These are phyloP conservation scores for Amia ocellicauda DNA, from an alignment of 2,113 vertebrate genomes.

Conservation along the genomic window DNA sequence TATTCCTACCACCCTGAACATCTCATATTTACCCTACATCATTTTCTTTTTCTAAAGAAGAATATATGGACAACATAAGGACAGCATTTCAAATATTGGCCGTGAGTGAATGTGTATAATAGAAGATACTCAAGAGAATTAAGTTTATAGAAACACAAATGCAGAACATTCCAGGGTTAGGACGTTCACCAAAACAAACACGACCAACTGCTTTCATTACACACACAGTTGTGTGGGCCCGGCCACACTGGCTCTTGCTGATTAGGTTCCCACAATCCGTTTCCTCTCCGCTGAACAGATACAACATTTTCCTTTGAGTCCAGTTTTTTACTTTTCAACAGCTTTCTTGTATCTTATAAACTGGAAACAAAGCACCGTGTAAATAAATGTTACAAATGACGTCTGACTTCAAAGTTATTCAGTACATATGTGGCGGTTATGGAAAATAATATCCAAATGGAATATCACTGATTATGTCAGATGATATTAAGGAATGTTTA, in stretches of 20 bases:
- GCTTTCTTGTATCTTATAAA: not conserved
- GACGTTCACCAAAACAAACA: constrained; percentile 49
- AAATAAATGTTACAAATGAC: not conserved
- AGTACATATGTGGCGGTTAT: too few species aligned
- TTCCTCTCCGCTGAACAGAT: constrained; percentile 21
- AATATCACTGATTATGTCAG: too few species aligned
- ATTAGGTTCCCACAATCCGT: constrained; percentile 45
- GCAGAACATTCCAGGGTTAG: constrained; percentile 28
- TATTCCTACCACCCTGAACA: too few species aligned
- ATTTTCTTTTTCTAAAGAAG: too few species aligned
- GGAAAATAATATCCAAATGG: not conserved
- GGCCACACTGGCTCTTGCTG: constrained; percentile 15
- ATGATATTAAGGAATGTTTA: too few species aligned
- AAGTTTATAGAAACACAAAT: constrained; percentile 17
- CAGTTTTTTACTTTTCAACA: too few species aligned
- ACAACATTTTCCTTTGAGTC: too few species aligned
- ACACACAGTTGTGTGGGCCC: constrained; percentile 25
- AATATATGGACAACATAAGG: too few species aligned
- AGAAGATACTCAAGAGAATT: constrained; percentile 30
- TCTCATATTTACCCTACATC: too few species aligned
- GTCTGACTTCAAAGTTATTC: too few species aligned
- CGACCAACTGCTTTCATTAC: not conserved
- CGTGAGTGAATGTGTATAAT: constrained; percentile 39
- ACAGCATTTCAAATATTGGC: too few species aligned
- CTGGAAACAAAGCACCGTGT: not conserved